Conservation (phyloP, 1,140 invertebrate species). For the Cheumatopsyche charites region DNA sequence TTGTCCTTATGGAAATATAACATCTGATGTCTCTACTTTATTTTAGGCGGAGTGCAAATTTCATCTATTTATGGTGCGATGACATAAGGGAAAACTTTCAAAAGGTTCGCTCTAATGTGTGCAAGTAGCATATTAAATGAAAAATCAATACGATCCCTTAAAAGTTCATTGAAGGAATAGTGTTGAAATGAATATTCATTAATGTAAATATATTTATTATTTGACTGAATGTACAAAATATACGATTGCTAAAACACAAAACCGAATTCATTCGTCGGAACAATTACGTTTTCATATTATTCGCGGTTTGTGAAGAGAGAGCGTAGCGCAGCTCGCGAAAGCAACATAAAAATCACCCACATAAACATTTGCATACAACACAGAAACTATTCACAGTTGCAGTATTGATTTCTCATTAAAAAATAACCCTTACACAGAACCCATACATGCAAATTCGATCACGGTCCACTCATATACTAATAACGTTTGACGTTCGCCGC, state of each 20-base stretch:
- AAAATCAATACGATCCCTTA: conserved; percentile 24
- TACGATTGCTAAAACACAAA: too few relatives aligned
- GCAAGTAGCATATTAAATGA: conserved; percentile 18
- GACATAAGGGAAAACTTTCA: conserved; percentile 44
- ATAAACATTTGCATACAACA: neutral
- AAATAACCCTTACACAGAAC: too few relatives aligned
- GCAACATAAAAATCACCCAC: neutral
- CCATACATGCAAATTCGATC: too few relatives aligned
- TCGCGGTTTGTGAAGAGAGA: too few relatives aligned
- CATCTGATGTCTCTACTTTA: conserved; percentile 46
- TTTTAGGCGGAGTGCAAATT: conserved; percentile 31
- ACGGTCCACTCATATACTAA: neutral
- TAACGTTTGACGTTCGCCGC: conserved; percentile 11
- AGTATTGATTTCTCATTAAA: too few relatives aligned
- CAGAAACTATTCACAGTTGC: neutral
- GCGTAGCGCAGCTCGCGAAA: neutral
- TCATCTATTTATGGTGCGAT: conserved; percentile 35
- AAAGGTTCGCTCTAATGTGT: conserved; percentile 27
- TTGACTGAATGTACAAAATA: too few relatives aligned
- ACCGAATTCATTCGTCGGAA: neutral
- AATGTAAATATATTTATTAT: too few relatives aligned
- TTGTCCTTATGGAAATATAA: conserved; percentile 45
- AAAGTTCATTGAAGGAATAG: neutral
- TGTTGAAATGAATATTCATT: too few relatives aligned
- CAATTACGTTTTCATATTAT: too few relatives aligned